These are phyloP conservation scores for Lepidochitona cinerea DNA, from an alignment of 2,888 invertebrate genomes.

Conservation along the genomic window DNA sequence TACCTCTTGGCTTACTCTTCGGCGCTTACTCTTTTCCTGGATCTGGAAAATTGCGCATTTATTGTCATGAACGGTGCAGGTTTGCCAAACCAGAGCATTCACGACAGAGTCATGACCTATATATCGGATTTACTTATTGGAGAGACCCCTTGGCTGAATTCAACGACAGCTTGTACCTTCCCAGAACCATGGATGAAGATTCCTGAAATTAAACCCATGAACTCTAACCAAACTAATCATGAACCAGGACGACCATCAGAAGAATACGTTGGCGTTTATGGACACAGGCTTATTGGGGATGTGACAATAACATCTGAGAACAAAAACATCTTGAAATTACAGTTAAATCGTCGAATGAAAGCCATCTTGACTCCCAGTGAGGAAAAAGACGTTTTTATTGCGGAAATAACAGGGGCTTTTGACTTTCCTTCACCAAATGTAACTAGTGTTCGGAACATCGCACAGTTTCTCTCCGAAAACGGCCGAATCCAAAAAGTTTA, in stretches of 20 bases:
- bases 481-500: background rate
- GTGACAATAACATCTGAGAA: background rate
- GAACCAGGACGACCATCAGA: background rate
- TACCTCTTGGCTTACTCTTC: constrained; percentile 63
- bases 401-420: background rate
- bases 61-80: constrained; percentile 63
- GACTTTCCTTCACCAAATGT: too few species aligned
- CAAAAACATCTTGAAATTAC: background rate
- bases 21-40: constrained; percentile 63
- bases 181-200: constrained; percentile 55
- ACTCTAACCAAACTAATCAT: background rate
- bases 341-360: background rate
- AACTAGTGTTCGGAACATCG: too few species aligned
- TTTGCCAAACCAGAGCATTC: too few species aligned
- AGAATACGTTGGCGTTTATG: background rate
- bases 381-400: background rate
- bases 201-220: background rate
- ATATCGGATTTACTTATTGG: constrained; percentile 58
- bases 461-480: too few species aligned
- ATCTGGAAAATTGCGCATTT: constrained; percentile 58
- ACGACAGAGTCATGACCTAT: constrained; percentile 51
- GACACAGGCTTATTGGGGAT: background rate
- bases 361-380: background rate
- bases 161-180: constrained; percentile 56
- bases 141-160: constrained; percentile 60